These are phyloP conservation scores for Aethina tumida DNA, from an alignment of 1,140 invertebrate genomes.

Conservation along the genomic window DNA sequence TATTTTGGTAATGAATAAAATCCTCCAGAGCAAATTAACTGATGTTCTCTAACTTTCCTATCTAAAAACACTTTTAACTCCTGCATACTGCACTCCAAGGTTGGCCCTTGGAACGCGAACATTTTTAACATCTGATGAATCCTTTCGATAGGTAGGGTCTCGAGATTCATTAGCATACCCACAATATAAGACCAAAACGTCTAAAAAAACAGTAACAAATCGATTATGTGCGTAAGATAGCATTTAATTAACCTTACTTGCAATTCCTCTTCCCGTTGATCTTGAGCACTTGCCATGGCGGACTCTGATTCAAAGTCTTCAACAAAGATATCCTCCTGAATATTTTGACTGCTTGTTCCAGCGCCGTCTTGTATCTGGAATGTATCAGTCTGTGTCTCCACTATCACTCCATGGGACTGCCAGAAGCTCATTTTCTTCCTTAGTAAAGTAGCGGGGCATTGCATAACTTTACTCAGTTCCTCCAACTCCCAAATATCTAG, in stretches of 20 bases:
- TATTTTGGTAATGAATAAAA: slow-evolving; percentile 78
- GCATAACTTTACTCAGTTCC: slow-evolving; percentile 72
- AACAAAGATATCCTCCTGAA: slow-evolving; percentile 53
- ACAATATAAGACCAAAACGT: slow-evolving; percentile 96
- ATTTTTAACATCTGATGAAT: slow-evolving; percentile 97
- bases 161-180: slow-evolving; percentile 92
- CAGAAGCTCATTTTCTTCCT: slow-evolving; percentile 82
- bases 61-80: slow-evolving; percentile 86
- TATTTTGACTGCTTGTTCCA: slow-evolving; percentile 38
- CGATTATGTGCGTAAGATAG: neutral
- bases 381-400: slow-evolving; percentile 62
- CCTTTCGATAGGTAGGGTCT: slow-evolving; percentile 82
- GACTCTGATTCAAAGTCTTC: slow-evolving; percentile 89
- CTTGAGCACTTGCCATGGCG: slow-evolving; percentile 84
- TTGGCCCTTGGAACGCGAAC: slow-evolving; percentile 83
- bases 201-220: slow-evolving; percentile 31
- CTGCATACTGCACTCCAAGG: slow-evolving; percentile 76
- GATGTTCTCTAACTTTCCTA: slow-evolving; percentile 83
- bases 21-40: slow-evolving; percentile 73
- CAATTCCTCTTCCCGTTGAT: slow-evolving; percentile 87
- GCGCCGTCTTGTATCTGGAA: slow-evolving; percentile 72
- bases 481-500: slow-evolving; percentile 71
- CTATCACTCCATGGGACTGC: slow-evolving; percentile 78
- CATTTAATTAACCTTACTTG: slow-evolving; percentile 41
- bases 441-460: slow-evolving; percentile 71